These are phyloP conservation scores for Caloenas nicobarica DNA, from an alignment of 2,113 vertebrate species.

Conservation along the genomic window DNA sequence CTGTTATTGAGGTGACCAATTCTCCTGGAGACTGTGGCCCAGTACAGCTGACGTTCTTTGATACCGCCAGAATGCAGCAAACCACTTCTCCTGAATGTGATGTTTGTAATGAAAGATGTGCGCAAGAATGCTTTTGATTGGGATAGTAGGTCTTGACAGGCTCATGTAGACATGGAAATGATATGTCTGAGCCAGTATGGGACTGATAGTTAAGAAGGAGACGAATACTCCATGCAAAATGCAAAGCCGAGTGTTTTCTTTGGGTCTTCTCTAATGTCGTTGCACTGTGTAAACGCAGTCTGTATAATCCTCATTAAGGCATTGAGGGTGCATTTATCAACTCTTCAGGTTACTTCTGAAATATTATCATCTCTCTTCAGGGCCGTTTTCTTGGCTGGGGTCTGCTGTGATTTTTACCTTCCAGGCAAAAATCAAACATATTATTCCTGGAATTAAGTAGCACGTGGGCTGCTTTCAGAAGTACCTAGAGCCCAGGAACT, in stretches of 20 bases:
- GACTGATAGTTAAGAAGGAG: background rate
- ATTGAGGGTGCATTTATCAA: background rate
- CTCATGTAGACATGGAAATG: slow-evolving; percentile 30
- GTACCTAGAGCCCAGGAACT: background rate
- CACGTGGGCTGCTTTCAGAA: rapidly evolving
- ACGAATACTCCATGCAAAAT: background rate
- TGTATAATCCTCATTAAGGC: background rate
- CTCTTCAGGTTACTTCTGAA: background rate
- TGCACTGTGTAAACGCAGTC: background rate
- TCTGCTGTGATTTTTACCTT: background rate
- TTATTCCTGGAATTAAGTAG: background rate
- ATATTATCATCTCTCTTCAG: background rate
- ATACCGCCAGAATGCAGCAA: background rate
- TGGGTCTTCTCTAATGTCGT: background rate
- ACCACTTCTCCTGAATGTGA: background rate
- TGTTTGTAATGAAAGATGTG: background rate
- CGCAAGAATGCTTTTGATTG: background rate
- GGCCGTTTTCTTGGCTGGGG: background rate
- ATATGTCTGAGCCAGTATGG: background rate
- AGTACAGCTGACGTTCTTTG: background rate
- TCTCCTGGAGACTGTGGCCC: background rate
- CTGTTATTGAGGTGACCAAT: background rate
- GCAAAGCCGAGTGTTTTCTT: slow-evolving; percentile 2
- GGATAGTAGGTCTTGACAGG: background rate
- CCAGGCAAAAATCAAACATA: background rate